A percentile compares a stretch with the other conserved stretches of the same genome.
phyloP scores from a whole-genome alignment of 2,797 vertebrate species.

The Mormyrus proboscirostris region DNA sequence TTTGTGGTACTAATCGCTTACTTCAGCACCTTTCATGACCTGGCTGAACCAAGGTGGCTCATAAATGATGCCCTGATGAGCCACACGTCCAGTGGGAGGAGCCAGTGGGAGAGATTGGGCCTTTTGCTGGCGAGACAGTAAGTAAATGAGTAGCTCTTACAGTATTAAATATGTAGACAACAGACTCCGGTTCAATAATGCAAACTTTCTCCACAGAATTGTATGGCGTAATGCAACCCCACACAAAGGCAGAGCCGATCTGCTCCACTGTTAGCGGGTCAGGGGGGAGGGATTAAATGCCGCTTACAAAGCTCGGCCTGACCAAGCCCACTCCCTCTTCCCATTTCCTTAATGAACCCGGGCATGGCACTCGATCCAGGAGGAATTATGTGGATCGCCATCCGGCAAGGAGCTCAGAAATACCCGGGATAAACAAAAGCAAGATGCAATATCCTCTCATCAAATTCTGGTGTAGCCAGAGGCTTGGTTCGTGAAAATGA shows the following conservation, averaged over 20 bases:
- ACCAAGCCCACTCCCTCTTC: slow-evolving; percentile 25
- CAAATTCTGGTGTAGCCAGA: neutral
- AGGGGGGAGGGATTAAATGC: slow-evolving; percentile 18
- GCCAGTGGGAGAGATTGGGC: neutral
- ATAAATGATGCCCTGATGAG: neutral
- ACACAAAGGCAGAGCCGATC: neutral
- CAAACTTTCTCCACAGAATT: slow-evolving; percentile 38
- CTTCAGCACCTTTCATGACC: too few relatives aligned
- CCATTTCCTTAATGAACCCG: slow-evolving; percentile 24
- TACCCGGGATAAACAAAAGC: neutral
- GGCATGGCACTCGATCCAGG: neutral
- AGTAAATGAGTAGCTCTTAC: slow-evolving; percentile 34
- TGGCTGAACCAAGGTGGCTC: neutral
- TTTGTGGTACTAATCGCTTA: neutral
- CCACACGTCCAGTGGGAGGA: neutral
- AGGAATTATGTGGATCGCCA: neutral
- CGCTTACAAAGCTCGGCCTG: slow-evolving; percentile 26
- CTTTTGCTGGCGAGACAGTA: slow-evolving; percentile 6
- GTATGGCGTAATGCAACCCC: slow-evolving; percentile 30
- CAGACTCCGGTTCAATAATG: slow-evolving; percentile 40
- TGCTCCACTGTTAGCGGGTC: neutral
- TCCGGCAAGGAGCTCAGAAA: neutral
- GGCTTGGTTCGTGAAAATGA: neutral
- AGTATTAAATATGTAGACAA: slow-evolving; percentile 45
- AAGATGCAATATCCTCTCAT: neutral